Percentiles rank a stretch among this genome's conserved stretches.
These are phyloP conservation scores for Netelia melanura DNA, from an alignment of 2,888 invertebrate genomes.

Conservation along the genomic window DNA sequence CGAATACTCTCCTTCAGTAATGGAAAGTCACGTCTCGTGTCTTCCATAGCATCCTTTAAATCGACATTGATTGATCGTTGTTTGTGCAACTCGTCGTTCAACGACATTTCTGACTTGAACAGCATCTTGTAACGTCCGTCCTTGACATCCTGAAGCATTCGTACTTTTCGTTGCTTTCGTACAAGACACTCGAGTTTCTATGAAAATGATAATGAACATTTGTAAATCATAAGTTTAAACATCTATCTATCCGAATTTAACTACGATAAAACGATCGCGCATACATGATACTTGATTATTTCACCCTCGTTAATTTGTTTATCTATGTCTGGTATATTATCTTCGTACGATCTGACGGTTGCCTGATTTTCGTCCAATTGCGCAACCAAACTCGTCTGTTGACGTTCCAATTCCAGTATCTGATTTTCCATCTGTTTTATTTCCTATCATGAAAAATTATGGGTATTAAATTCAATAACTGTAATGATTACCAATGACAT, in stretches of 20 bases:
- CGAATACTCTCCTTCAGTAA: conserved; percentile 77
- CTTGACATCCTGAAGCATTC: conserved; percentile 86
- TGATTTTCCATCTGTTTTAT: conserved; percentile 80
- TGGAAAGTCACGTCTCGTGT: conserved; percentile 88
- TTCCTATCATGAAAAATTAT: conserved; percentile 74
- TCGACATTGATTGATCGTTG: conserved; percentile 87
- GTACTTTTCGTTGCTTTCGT: conserved; percentile 89
- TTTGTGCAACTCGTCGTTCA: conserved; percentile 87
- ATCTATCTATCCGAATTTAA: background rate
- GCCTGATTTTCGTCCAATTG: conserved; percentile 79
- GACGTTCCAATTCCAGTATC: conserved; percentile 75
- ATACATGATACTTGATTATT: conserved; percentile 84
- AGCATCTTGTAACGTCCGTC: conserved; percentile 83
- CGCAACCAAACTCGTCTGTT: conserved; percentile 75
- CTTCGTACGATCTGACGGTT: conserved; percentile 77
- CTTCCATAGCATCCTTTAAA: conserved; percentile 87
- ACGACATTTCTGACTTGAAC: conserved; percentile 84
- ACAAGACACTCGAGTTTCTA: conserved; percentile 88
- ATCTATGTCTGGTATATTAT: conserved; percentile 78
- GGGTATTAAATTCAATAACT: background rate
- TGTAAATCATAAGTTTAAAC: conserved; percentile 24
- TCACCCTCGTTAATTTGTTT: conserved; percentile 83
- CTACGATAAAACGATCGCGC: conserved; percentile 35
- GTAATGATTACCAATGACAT: background rate
- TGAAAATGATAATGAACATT: conserved; percentile 54